Conservation (phyloP, 2,113 vertebrate species). For the Pterocles gutturalis region DNA sequence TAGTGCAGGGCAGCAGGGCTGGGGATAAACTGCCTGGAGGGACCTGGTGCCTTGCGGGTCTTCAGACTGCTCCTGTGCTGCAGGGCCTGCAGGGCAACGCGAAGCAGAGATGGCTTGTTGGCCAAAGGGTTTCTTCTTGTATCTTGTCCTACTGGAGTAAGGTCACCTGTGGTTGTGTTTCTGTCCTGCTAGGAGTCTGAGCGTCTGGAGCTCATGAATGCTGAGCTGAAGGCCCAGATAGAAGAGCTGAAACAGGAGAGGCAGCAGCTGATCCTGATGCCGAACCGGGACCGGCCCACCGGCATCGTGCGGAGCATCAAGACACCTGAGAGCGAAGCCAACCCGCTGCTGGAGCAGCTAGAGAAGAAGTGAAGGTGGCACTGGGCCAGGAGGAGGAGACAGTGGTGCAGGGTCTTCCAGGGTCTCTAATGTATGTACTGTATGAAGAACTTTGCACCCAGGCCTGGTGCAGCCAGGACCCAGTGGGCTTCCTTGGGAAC, state of each 20-base stretch:
- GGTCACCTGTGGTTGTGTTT: background rate
- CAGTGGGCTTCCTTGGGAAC: conserved; percentile 56
- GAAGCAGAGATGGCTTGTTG: background rate
- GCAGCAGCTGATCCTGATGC: conserved; percentile 95
- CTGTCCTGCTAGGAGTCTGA: conserved; percentile 87
- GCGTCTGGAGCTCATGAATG: conserved; percentile 93
- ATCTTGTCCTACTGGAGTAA: background rate
- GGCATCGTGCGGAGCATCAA: conserved; percentile 93
- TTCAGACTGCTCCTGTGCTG: background rate
- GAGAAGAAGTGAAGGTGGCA: conserved; percentile 84
- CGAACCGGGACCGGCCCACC: conserved; percentile 93
- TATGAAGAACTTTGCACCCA: conserved; percentile 62
- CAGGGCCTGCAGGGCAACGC: background rate
- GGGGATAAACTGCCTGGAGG: background rate
- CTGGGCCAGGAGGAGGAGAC: conserved; percentile 52
- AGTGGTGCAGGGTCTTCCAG: conserved; percentile 60
- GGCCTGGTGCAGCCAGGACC: conserved; percentile 53
- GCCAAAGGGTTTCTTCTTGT: background rate
- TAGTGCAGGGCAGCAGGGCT: background rate
- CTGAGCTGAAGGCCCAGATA: conserved; percentile 94
- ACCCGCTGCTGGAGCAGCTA: conserved; percentile 90
- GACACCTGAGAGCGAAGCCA: conserved; percentile 88
- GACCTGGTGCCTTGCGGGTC: background rate
- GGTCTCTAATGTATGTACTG: conserved; percentile 64
- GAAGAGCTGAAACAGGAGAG: conserved; percentile 95